Percentiles rank a stretch among this genome's conserved stretches.
phyloP scores from a whole-genome alignment of 2,113 vertebrate genomes.

The Lasiurus cinereus region DNA sequence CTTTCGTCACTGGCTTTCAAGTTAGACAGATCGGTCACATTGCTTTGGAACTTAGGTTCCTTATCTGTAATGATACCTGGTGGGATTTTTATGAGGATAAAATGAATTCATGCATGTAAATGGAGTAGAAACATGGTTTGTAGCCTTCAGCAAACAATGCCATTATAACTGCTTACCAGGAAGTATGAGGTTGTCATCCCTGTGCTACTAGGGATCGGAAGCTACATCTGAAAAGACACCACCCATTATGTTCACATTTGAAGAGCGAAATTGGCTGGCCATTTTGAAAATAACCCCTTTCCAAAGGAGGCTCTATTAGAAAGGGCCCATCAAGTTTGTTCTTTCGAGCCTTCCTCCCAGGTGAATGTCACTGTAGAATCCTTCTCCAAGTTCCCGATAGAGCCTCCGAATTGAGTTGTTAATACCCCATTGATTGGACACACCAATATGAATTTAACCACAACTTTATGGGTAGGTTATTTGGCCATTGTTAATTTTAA shows the following conservation, averaged over 20 bases:
- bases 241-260: neutral
- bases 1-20: neutral
- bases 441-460: slow-evolving; percentile 3
- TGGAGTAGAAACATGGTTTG: neutral
- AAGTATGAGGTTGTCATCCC: neutral
- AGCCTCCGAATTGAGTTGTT: neutral
- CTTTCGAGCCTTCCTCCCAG: neutral
- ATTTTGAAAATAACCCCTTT: slow-evolving; percentile 13
- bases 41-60: neutral
- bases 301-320: neutral
- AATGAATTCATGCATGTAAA: slow-evolving; percentile 17
- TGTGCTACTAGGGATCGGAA: neutral
- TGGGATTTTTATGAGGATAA: neutral
- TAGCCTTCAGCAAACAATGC: neutral
- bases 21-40: neutral
- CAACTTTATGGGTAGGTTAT: neutral
- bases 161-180: neutral
- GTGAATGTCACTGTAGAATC: neutral
- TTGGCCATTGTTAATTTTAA: neutral
- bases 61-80: neutral
- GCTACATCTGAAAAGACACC: neutral
- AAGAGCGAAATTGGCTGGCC: neutral
- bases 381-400: neutral
- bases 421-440: neutral
- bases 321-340: neutral